Evolutionary conservation across 2,797 vertebrate species (phyloP), one percentile per base, ranked within the genome.

Genomic region (Cynopterus sphinx): DNA sequence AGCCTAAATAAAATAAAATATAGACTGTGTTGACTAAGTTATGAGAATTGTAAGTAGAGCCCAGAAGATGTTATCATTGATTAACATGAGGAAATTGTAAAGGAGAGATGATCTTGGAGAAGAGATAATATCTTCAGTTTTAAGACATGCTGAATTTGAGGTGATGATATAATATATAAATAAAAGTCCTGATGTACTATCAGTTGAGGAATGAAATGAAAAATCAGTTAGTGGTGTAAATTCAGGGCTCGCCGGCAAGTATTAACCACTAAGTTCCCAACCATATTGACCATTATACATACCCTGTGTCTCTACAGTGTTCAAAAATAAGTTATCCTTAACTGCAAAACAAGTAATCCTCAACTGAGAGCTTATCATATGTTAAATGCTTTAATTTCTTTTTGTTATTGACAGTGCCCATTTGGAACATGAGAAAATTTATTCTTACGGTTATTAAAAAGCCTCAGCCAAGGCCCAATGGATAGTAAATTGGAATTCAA

Each of bases 141-240:
- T 96, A 67, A 75, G 59, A 93, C 43, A 83, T 24, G 36, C 73
- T 87, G 84, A 91, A 9, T 67, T 46, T 46, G 83, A 94, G 49
- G 33, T 46, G 63, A 92, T 94, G 79, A 67, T 53, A 53, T 43
- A 86, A 79, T 43, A 68, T 13, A 17, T 57, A 63, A 81, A 24
- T 51, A 28, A 78, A 39, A 74, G 28, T 63, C 39, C 70, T 84
- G 68, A 88, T 55, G n/a, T 33, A 36, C 41, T 26, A 77, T 9
- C 81, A 41, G 16, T 85, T 67, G 83, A 33, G 31, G 49, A 75
- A 91, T 36, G 77, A 79, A 84, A 65, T 67, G 53, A 84, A 41
- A 75, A 61, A 26, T 87, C 39, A 41, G 12, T 46, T 53, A 17
- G 1, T 63, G 46, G 67, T 81, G 24, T 65, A 82, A 88, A 73